Conservation (phyloP, 2,113 vertebrate species). For the Planiliza haematocheilus region DNA sequence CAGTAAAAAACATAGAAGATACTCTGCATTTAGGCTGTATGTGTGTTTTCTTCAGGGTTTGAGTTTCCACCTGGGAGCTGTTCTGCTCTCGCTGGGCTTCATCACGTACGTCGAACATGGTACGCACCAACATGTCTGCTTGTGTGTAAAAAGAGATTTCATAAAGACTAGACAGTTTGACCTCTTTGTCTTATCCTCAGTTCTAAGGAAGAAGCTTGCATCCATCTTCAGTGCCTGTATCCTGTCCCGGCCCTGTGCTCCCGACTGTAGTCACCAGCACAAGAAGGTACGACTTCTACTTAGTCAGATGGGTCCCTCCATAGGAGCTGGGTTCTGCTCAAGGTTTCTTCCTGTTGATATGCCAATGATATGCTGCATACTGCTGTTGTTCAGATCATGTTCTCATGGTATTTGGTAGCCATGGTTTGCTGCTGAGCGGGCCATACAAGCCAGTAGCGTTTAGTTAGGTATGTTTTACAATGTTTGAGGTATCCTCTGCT, state of each 20-base stretch:
- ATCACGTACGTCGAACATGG: constrained; percentile 94
- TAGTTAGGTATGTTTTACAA: too few relatives aligned
- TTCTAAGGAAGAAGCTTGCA: constrained; percentile 88
- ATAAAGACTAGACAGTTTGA: too few relatives aligned
- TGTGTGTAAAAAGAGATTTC: neutral
- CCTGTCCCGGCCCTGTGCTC: constrained; percentile 85
- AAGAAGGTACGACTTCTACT: constrained; percentile 81
- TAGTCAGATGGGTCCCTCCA: too few relatives aligned
- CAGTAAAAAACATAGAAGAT: too few relatives aligned
- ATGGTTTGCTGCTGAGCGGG: too few relatives aligned
- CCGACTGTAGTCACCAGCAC: constrained; percentile 87
- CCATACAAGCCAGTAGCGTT: too few relatives aligned
- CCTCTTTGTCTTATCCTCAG: constrained; percentile 64
- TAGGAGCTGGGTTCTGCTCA: too few relatives aligned
- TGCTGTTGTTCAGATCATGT: too few relatives aligned
- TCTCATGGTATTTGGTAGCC: too few relatives aligned
- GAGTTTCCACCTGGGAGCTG: constrained; percentile 91
- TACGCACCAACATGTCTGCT: constrained; percentile 54
- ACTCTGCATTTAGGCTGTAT: neutral
- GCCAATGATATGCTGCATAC: too few relatives aligned
- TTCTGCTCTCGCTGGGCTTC: constrained; percentile 90
- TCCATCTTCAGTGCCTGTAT: constrained; percentile 89
- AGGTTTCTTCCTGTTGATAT: too few relatives aligned
- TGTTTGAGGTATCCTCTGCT: too few relatives aligned
- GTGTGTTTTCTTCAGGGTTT: constrained; percentile 83